These are phyloP conservation scores for Phortica variegata DNA, from an alignment of 1,140 invertebrate species.

Conservation along the genomic window DNA sequence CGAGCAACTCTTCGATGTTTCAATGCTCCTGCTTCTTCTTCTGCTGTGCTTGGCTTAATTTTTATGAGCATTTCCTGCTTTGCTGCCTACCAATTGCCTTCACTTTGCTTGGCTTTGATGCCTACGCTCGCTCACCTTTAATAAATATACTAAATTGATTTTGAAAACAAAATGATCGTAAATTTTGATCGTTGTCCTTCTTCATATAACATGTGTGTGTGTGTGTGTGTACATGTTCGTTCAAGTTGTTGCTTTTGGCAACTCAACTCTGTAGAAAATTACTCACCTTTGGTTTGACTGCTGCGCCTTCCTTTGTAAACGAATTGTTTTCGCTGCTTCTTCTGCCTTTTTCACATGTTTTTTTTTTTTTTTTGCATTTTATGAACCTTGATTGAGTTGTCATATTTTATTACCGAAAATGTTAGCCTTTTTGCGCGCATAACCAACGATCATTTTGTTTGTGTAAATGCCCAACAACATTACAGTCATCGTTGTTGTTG, in stretches of 20 bases:
- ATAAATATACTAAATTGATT: conserved; percentile 42
- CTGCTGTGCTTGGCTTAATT: no score
- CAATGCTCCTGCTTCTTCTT: no score
- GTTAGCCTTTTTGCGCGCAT: conserved; percentile 38
- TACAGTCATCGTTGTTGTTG: conserved; percentile 18
- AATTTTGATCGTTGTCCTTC: conserved; percentile 47
- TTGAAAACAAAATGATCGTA: conserved; percentile 54
- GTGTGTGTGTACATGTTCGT: no score
- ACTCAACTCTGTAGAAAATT: conserved; percentile 27
- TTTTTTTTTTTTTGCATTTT: conserved; percentile 29
- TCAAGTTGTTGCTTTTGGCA: conserved; percentile 44
- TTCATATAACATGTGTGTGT: no score
- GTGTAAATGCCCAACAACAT: conserved; percentile 28
- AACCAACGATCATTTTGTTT: conserved; percentile 18
- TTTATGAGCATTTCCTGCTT: no score
- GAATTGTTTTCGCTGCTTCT: conserved; percentile 1
- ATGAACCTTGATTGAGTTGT: conserved; percentile 57
- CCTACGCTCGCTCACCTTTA: neutral
- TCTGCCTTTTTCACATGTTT: neutral
- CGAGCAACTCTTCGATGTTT: conserved; percentile 4
- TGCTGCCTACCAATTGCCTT: neutral
- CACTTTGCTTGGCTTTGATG: conserved; percentile 7
- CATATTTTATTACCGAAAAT: conserved; percentile 57
- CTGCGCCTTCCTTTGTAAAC: conserved; percentile 23
- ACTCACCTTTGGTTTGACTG: conserved; percentile 30